phyloP scores from a whole-genome alignment of 2,113 vertebrate genomes.

The Chinchilla lanigera region DNA sequence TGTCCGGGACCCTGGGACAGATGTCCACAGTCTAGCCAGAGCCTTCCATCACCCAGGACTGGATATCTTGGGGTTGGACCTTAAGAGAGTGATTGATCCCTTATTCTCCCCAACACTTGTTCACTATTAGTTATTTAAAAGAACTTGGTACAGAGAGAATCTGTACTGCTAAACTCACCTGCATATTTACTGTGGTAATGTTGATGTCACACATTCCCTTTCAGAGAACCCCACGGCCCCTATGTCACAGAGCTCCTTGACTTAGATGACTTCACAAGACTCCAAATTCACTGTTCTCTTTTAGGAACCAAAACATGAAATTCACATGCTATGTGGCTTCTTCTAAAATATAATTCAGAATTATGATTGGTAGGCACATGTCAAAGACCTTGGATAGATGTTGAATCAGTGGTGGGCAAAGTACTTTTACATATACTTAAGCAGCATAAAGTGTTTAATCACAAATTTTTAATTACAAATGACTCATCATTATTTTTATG shows the following conservation, averaged over 20 bases:
- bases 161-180: background rate
- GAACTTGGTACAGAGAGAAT: background rate
- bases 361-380: background rate
- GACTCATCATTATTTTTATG: background rate
- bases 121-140: background rate
- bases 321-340: too few species aligned
- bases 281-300: background rate
- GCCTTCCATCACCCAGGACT: background rate
- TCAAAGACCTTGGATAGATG: background rate
- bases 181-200: background rate
- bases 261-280: background rate
- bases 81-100: background rate
- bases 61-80: background rate
- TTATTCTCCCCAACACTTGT: background rate
- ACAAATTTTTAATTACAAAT: background rate
- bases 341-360: background rate
- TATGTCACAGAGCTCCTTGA: background rate
- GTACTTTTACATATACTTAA: background rate
- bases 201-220: background rate
- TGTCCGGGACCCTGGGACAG: accelerated
- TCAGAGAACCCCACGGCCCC: background rate
- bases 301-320: background rate
- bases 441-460: background rate
- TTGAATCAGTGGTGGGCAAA: background rate
- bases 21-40: accelerated